Evolutionary conservation across 2,113 vertebrate species (phyloP), one percentile per base, ranked within the genome.

Genomic region (Coryphaenoides rupestris): DNA sequence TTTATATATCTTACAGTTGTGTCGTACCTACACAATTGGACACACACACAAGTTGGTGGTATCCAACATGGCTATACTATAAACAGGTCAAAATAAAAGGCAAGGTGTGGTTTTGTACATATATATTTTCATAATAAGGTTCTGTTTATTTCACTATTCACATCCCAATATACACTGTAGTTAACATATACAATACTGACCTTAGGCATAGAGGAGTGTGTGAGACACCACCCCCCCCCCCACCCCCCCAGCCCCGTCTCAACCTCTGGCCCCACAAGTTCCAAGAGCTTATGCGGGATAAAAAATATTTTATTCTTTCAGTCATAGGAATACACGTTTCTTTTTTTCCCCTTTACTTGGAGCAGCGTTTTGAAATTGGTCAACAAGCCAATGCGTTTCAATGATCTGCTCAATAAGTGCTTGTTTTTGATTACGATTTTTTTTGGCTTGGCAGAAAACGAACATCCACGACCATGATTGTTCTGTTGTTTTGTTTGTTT

Each of bases 121-220:
- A 17, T 50, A n/a, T 50, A 17, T 50, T 79, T 77, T 84, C 72
- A 74, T 76, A 82, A 85, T 88, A 89, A 89, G 83, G 87, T 89
- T 84, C 86, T 70, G 78, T 89, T 89, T 89, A 88, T 86, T 88
- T 78, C 50, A 79, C 73, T 74, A 74, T 81, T 86, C 79, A 85
- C 82, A 82, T 86, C 66, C 85, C 74, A 71, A 50, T 67, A 55
- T 83, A 74, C 80, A 80, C 80, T 61, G 64, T 71, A 75, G 74
- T 74, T 73, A 69, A 65, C 69, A 68, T 17, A 55, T 73, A 77
- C 84, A 86, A 87, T 76, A 87, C 86, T 84, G 80, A 84, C 78
- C 76, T 81, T 71, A 40, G 33, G 33, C 33, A 40, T 24, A 19
- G 21, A 58, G 15, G 63, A 33, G 54, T 15, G 4, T 15, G 3